Conservation (phyloP, 1,140 invertebrate species). For the Idris sp. region DNA sequence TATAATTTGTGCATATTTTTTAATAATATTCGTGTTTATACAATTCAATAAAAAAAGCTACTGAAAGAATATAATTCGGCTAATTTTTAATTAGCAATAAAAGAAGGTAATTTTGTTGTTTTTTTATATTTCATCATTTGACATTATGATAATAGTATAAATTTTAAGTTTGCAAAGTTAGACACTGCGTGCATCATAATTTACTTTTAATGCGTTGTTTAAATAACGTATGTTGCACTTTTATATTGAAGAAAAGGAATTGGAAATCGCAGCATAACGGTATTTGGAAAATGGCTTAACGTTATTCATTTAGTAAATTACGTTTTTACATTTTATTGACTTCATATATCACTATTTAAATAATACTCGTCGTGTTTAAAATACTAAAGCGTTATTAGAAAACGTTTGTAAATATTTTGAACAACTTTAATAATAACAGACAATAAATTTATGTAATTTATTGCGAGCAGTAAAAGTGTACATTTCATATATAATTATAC, state of each 20-base stretch:
- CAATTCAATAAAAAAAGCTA: conserved; percentile 27
- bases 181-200: conserved; percentile 18
- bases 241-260: conserved; percentile 40
- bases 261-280: conserved; percentile 42
- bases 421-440: conserved; percentile 43
- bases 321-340: conserved; percentile 49
- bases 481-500: conserved; percentile 8
- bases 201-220: conserved; percentile 17
- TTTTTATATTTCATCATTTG: conserved; percentile 20
- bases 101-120: conserved; percentile 17
- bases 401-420: conserved; percentile 31
- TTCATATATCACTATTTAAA: conserved; percentile 50
- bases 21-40: conserved; percentile 9
- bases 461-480: conserved; percentile 24
- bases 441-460: conserved; percentile 52
- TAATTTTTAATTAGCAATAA: conserved; percentile 23
- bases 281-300: conserved; percentile 18
- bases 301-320: conserved; percentile 46
- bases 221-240: conserved; percentile 26
- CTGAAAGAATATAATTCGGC: conserved; percentile 13
- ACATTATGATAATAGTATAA: conserved; percentile 27
- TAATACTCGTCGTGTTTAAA: conserved; percentile 32
- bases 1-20: no score
- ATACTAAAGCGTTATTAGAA: conserved; percentile 29
- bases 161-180: conserved; percentile 24